A percentile compares a stretch with the other conserved stretches of the same genome.
phyloP scores from a whole-genome alignment of 2,113 vertebrate species.

The Myiozetetes cayanensis region DNA sequence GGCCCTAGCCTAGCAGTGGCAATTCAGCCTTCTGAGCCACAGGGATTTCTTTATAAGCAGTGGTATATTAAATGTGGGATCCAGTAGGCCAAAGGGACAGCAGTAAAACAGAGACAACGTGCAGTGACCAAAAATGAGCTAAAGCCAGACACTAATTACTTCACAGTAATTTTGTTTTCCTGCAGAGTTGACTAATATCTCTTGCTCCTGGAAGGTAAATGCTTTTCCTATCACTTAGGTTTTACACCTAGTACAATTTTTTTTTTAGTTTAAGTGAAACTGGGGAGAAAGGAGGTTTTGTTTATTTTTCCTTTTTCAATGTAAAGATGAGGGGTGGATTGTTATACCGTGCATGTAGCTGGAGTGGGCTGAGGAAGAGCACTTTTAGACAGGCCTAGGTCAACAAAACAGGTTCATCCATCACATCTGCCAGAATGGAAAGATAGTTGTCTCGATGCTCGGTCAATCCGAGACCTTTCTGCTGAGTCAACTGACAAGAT shows the following conservation, averaged over 20 bases:
- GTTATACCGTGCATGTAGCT: neutral
- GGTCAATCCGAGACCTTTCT: slow-evolving; percentile 8
- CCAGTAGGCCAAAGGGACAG: slow-evolving; percentile 25
- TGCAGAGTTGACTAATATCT: neutral
- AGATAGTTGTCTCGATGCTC: slow-evolving; percentile 46
- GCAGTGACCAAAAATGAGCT: slow-evolving; percentile 45
- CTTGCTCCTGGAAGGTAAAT: neutral
- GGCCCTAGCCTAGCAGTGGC: slow-evolving; percentile 14
- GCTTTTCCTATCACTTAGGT: neutral
- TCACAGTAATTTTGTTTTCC: slow-evolving; percentile 26
- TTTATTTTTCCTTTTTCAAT: neutral
- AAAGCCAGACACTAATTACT: slow-evolving; percentile 31
- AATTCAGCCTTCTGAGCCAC: slow-evolving; percentile 52
- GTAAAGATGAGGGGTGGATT: neutral
- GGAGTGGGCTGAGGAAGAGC: neutral
- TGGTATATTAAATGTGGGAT: slow-evolving; percentile 53
- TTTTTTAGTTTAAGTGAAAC: neutral
- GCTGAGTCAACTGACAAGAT: slow-evolving; percentile 44
- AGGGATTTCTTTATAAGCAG: slow-evolving; percentile 58
- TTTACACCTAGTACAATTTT: neutral
- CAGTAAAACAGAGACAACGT: slow-evolving; percentile 37
- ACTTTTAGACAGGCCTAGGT: slow-evolving; percentile 39
- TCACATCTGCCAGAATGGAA: slow-evolving; percentile 54
- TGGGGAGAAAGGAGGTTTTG: neutral
- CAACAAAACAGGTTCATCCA: slow-evolving; percentile 57